Evolutionary conservation across 2,113 vertebrate genomes (phyloP).

Genomic region (Aythya baeri): DNA sequence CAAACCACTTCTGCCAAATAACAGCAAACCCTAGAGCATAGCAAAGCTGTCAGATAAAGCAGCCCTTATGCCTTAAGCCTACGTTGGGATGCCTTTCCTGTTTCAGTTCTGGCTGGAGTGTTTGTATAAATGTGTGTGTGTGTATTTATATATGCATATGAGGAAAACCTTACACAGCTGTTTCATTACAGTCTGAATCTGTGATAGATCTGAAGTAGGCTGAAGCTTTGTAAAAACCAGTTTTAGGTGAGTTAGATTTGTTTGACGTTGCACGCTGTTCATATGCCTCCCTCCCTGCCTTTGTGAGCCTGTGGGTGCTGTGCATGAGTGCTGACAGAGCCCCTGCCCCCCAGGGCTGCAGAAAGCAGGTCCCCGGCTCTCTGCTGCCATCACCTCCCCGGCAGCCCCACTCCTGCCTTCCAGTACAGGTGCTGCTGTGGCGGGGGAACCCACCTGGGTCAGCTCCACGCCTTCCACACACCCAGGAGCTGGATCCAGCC

Average conservation of each 20-base stretch:
- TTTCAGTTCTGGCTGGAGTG: neutral
- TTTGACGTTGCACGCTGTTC: neutral
- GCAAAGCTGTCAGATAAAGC: neutral
- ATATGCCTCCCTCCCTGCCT: neutral
- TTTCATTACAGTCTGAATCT: neutral
- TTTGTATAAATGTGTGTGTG: rapidly evolving
- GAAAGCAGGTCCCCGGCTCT: rapidly evolving
- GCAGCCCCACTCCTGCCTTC: neutral
- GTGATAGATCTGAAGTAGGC: neutral
- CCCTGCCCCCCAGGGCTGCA: too few relatives aligned
- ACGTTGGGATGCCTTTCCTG: neutral
- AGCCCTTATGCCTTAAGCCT: neutral
- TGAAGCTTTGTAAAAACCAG: neutral
- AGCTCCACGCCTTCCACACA: rapidly evolving
- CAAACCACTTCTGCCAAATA: neutral
- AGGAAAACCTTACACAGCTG: neutral
- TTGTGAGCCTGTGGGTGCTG: neutral
- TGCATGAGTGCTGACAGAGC: neutral
- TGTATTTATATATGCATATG: too few relatives aligned
- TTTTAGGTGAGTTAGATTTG: neutral
- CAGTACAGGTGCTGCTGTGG: too few relatives aligned
- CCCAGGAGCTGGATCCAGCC: too few relatives aligned
- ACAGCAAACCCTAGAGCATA: neutral
- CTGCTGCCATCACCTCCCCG: neutral
- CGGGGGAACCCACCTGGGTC: neutral